Conservation (phyloP, 1,140 invertebrate species). For the Drosophila bifasciata region DNA sequence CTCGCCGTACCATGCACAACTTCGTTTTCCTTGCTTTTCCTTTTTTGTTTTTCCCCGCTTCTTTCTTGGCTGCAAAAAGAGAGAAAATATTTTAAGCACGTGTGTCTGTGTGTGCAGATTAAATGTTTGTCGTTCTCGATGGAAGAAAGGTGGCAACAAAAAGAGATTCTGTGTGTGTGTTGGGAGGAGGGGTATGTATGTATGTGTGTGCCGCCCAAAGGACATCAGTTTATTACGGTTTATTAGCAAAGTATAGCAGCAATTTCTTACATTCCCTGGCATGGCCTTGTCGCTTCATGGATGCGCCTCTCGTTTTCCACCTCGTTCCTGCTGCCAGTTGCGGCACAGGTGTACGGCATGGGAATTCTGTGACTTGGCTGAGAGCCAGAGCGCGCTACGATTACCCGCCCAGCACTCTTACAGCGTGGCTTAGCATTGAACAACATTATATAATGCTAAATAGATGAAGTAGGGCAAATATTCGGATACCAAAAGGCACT, state of each 20-base stretch:
- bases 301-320: not conserved
- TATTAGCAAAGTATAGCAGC: conserved; percentile 60
- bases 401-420: not conserved
- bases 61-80: conserved; percentile 39
- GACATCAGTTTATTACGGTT: conserved; percentile 75
- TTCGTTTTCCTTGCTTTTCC: not conserved
- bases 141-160: conserved; percentile 10
- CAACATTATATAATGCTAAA: too few relatives aligned
- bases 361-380: not conserved
- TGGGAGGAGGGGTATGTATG: too few relatives aligned
- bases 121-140: conserved; percentile 73
- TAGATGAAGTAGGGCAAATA: too few relatives aligned
- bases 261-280: conserved; percentile 48
- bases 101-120: conserved; percentile 71
- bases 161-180: not conserved
- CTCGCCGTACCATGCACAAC: too few relatives aligned
- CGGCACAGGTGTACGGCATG: conserved; percentile 6
- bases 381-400: not conserved
- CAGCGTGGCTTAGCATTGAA: not conserved
- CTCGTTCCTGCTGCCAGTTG: conserved; percentile 25
- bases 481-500: too few relatives aligned
- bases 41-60: conserved; percentile 15
- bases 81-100: conserved; percentile 53
- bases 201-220: conserved; percentile 38
- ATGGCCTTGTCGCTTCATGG: conserved; percentile 33